A percentile compares a stretch with the other conserved stretches of the same genome.
Conservation (phyloP, 2,888 invertebrate genomes). For the Halocaridina rubra region DNA sequence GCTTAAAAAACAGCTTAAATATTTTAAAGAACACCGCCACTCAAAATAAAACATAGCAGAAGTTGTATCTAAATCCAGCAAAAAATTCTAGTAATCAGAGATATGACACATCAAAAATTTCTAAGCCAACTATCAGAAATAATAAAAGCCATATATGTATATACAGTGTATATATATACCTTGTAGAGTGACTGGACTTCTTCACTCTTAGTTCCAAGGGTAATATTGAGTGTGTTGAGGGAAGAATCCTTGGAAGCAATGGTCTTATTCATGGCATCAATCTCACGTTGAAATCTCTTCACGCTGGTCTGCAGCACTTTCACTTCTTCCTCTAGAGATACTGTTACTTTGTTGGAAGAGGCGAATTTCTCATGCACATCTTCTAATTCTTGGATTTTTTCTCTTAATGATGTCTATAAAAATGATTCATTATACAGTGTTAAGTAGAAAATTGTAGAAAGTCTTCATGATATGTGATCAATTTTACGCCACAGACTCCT, state of each 20-base stretch:
- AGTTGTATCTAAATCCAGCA: too few relatives aligned
- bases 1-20: too few relatives aligned
- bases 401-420: constrained; percentile 27
- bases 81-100: too few relatives aligned
- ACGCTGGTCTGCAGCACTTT: constrained; percentile 3
- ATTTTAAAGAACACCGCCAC: neutral
- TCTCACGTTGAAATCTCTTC: constrained; percentile 18
- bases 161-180: too few relatives aligned
- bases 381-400: constrained; percentile 18
- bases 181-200: constrained; percentile 12
- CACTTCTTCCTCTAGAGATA: constrained; percentile 6
- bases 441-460: too few relatives aligned
- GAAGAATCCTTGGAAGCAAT: neutral
- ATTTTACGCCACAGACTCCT: too few relatives aligned
- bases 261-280: neutral
- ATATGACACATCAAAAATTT: too few relatives aligned
- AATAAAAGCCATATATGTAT: too few relatives aligned
- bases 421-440: neutral
- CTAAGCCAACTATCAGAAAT: too few relatives aligned
- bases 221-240: neutral
- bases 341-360: neutral
- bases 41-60: neutral
- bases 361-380: neutral
- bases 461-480: too few relatives aligned
- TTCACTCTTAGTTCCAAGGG: neutral